phyloP scores from a whole-genome alignment of 1,140 invertebrate species.

The Drosophila biarmipes region DNA sequence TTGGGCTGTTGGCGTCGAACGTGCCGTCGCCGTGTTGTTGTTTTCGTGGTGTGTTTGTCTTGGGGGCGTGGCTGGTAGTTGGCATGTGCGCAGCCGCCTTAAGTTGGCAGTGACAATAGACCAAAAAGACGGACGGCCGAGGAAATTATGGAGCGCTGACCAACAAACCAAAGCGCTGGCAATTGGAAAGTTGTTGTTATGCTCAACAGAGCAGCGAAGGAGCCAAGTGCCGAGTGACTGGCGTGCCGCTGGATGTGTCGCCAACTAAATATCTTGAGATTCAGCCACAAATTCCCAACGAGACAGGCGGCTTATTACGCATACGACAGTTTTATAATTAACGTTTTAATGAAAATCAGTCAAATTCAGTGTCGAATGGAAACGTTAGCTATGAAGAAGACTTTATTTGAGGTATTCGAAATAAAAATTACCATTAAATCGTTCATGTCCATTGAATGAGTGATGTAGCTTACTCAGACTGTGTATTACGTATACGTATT shows the following conservation, averaged over 20 bases:
- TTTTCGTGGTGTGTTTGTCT: slow-evolving; percentile 14
- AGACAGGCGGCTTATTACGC: neutral
- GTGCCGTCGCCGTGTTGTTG: slow-evolving; percentile 24
- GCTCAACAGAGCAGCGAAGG: slow-evolving; percentile 52
- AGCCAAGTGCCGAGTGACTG: slow-evolving; percentile 15
- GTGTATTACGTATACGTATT: neutral
- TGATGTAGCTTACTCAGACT: neutral
- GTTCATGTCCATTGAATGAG: neutral
- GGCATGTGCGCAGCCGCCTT: slow-evolving; percentile 58
- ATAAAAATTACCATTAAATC: neutral
- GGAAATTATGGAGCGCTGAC: slow-evolving; percentile 70
- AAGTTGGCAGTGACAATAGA: slow-evolving; percentile 59
- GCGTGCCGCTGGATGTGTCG: slow-evolving; percentile 9
- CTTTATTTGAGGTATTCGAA: neutral
- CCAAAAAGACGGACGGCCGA: slow-evolving; percentile 34
- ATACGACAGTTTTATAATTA: neutral
- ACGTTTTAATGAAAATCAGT: neutral
- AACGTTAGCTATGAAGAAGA: neutral
- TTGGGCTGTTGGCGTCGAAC: slow-evolving; percentile 31
- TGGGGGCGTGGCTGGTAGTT: slow-evolving; percentile 58
- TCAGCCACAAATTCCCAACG: slow-evolving; percentile 1
- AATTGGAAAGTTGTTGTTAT: slow-evolving; percentile 78
- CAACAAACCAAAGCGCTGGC: slow-evolving; percentile 56
- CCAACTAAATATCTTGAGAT: neutral
- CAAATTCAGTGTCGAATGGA: neutral